Evolutionary conservation across 2,888 invertebrate genomes (phyloP), one percentile per base, ranked within the genome.

Genomic region (Serripes groenlandicus): DNA sequence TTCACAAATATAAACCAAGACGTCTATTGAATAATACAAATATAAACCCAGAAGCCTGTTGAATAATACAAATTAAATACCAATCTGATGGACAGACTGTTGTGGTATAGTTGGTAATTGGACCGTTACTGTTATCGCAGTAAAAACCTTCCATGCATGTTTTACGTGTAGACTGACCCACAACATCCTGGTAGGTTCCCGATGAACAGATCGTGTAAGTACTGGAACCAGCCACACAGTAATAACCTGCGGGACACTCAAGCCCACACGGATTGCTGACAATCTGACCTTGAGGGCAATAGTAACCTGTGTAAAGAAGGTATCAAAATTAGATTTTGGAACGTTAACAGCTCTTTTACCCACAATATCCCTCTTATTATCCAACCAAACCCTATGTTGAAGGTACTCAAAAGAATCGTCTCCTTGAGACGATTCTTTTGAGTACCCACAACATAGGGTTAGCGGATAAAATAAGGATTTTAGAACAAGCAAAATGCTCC

Each of bases 111-210:
- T 92, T 92, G 60, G 91, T 90, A 54, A 94, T 91, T 0, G 93
- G 88, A 26, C 90, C 92, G 18, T 89, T 66, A 64, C 90, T 83
- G 72, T 92, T 92, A 81, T 94, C 92, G 86, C 94, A 94, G 88
- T 92, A 94, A 87, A 90, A 94, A 1, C 94, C 93, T 42, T 88
- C 85, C n/a, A 91, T 91, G 81, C 94, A 94, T 18, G 88, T 84
- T 81, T 92, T 93, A 81, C 94, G 94, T 3, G 76, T 74, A 1
- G 84, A 88, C 78, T 94, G 92, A 15, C 90, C 73, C 0, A 80
- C 75, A 71, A 89, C 85, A 85, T 93, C 93, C 85, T 94, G 93
- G 60, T 76, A 76, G 11, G 69, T 69, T 9, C 73, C 94, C 0
- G 93, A 91, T 15, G 91, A 80, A 86, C 94, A 94, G 37, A 92